phyloP scores from a whole-genome alignment of 2,113 vertebrate species.

The Hipposideros armiger region DNA sequence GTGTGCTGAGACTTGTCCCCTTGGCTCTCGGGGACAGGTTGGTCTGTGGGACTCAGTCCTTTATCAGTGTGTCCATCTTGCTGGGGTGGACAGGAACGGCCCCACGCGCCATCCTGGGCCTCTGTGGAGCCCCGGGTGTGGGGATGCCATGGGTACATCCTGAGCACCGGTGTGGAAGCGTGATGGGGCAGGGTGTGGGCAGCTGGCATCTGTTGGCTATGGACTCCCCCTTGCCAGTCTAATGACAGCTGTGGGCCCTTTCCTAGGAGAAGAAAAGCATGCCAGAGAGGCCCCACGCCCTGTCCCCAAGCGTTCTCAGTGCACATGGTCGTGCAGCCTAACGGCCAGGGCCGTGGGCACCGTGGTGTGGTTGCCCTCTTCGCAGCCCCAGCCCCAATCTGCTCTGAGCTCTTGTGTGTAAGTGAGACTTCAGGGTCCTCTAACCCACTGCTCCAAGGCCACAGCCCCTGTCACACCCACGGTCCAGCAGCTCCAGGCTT shows the following conservation, averaged over 20 bases:
- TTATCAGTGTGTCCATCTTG: rapidly evolving
- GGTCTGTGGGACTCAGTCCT: background rate
- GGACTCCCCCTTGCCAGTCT: no score
- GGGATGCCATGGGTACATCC: background rate
- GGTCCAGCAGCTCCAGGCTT: background rate
- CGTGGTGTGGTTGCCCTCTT: rapidly evolving
- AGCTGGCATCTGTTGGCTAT: rapidly evolving
- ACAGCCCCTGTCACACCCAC: rapidly evolving
- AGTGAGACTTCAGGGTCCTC: background rate
- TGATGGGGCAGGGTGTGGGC: rapidly evolving
- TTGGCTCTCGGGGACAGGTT: background rate
- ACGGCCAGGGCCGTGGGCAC: rapidly evolving
- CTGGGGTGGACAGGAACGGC: background rate
- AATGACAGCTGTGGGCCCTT: background rate
- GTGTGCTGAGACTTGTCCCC: rapidly evolving
- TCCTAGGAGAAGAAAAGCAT: background rate
- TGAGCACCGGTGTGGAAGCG: background rate
- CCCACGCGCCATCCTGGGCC: background rate
- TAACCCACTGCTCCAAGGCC: rapidly evolving
- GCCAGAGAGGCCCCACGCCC: rapidly evolving
- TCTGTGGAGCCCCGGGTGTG: rapidly evolving
- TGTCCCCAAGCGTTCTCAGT: background rate
- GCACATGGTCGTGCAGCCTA: rapidly evolving
- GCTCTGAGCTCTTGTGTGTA: background rate
- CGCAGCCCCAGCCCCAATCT: no score